These are phyloP conservation scores for Apotomis capreana DNA, from an alignment of 2,888 invertebrate genomes.

Conservation along the genomic window DNA sequence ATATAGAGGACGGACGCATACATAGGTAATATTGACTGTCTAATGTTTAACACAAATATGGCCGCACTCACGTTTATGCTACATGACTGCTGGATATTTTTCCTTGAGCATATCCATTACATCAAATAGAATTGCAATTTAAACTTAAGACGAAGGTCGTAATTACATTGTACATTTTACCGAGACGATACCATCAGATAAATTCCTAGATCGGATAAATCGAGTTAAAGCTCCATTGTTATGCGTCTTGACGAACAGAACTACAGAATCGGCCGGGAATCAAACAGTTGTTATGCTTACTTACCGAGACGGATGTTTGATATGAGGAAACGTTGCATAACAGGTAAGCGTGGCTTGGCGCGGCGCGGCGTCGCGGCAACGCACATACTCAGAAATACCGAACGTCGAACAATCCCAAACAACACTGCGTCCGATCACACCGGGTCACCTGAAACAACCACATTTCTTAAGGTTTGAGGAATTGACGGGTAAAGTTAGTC, in stretches of 20 bases:
- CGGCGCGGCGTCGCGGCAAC: constrained; percentile 52
- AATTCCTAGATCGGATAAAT: constrained; percentile 17
- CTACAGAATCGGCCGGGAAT: constrained; percentile 20
- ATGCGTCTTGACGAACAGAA: not conserved
- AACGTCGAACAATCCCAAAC: constrained; percentile 51
- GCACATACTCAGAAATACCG: constrained; percentile 57
- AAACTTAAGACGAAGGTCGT: constrained; percentile 10
- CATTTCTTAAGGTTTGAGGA: constrained; percentile 40
- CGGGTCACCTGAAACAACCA: constrained; percentile 55
- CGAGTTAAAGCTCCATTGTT: constrained; percentile 11
- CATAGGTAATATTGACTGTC: constrained; percentile 59
- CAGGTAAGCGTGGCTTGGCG: constrained; percentile 57
- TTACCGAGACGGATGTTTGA: constrained; percentile 62
- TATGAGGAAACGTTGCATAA: constrained; percentile 69
- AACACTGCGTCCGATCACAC: constrained; percentile 51
- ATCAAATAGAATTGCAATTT: constrained; percentile 35
- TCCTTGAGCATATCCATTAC: constrained; percentile 22
- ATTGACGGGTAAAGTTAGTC: constrained; percentile 37
- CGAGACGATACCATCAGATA: constrained; percentile 9
- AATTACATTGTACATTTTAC: constrained; percentile 2
- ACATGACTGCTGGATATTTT: constrained; percentile 38
- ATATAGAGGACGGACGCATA: constrained; percentile 59
- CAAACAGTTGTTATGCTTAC: constrained; percentile 48
- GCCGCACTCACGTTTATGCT: constrained; percentile 58
- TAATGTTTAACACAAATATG: constrained; percentile 70